These are phyloP conservation scores for Anoplius nigerrimus DNA, from an alignment of 2,888 invertebrate genomes.

Conservation along the genomic window DNA sequence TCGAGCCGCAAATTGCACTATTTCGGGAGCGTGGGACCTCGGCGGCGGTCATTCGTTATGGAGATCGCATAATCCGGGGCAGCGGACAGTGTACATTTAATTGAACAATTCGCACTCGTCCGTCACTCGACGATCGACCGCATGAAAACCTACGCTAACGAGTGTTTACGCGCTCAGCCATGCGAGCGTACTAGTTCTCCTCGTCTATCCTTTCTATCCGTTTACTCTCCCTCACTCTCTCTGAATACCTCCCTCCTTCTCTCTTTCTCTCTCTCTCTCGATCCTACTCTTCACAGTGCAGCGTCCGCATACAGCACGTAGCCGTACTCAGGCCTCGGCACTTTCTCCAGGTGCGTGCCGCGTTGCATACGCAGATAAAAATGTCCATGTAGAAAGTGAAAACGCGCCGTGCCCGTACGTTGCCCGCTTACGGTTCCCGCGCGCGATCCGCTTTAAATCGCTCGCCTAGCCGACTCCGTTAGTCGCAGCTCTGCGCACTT, in stretches of 20 bases:
- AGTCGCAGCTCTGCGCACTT: not conserved
- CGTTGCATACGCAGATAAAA: conserved; percentile 48
- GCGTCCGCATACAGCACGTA: no score
- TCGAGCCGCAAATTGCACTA: no score
- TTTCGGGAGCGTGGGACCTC: no score
- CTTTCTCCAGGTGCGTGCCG: conserved; percentile 57
- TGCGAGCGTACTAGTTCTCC: no score
- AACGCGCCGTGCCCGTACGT: conserved; percentile 31
- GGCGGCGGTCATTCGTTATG: not conserved
- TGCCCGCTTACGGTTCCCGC: conserved; percentile 21
- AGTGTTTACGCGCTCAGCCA: not conserved
- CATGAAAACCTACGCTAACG: not conserved
- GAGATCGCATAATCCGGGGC: no score
- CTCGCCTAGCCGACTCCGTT: not conserved
- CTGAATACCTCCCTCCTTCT: no score
- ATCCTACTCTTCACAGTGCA: no score
- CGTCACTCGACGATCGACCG: not conserved
- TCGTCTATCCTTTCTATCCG: no score
- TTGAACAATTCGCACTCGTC: not conserved
- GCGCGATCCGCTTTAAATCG: conserved; percentile 1
- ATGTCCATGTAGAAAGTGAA: conserved; percentile 61
- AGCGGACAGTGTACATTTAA: not conserved
- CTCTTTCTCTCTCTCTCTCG: no score
- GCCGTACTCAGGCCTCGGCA: conserved; percentile 16
- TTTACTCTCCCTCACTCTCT: no score